Evolutionary conservation across 2,113 vertebrate genomes (phyloP).

Genomic region (Macquaria ambigua): DNA sequence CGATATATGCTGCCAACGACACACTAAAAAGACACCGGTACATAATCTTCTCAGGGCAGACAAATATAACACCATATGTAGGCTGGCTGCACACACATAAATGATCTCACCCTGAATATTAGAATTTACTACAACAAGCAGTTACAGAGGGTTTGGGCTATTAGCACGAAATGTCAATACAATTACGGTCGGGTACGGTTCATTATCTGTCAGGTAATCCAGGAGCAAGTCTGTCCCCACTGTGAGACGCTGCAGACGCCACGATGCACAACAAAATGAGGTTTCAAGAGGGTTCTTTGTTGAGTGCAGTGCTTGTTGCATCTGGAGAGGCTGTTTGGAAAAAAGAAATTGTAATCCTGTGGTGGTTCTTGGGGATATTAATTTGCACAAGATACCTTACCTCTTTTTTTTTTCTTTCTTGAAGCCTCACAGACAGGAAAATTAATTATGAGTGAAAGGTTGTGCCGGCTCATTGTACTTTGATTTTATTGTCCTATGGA

Average conservation of each 20-base stretch:
- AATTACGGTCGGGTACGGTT: conserved; percentile 70
- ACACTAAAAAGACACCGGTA: conserved; percentile 30
- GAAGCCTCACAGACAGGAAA: conserved; percentile 36
- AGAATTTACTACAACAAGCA: conserved; percentile 69
- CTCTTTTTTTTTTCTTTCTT: conserved; percentile 3
- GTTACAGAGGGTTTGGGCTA: conserved; percentile 64
- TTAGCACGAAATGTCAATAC: conserved; percentile 79
- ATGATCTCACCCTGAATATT: conserved; percentile 66
- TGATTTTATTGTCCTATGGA: conserved; percentile 36
- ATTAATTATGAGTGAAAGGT: conserved; percentile 52
- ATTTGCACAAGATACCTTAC: conserved; percentile 14
- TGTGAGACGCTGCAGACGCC: conserved; percentile 23
- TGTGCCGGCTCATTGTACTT: conserved; percentile 28
- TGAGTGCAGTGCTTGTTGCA: conserved; percentile 8
- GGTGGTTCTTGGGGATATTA: conserved; percentile 31
- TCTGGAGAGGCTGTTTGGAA: conserved; percentile 41
- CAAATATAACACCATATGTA: conserved; percentile 21
- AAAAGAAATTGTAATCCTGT: conserved; percentile 10
- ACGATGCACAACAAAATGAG: conserved; percentile 31
- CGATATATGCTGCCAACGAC: neutral
- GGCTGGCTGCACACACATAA: conserved; percentile 38
- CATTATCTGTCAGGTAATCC: conserved; percentile 71
- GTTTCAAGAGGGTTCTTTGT: conserved; percentile 54
- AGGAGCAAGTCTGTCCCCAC: conserved; percentile 32
- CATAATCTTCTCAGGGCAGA: conserved; percentile 14